Base-by-base conservation (phyloP, 2,888 invertebrate species). In the Ischnura elegans region DNA sequence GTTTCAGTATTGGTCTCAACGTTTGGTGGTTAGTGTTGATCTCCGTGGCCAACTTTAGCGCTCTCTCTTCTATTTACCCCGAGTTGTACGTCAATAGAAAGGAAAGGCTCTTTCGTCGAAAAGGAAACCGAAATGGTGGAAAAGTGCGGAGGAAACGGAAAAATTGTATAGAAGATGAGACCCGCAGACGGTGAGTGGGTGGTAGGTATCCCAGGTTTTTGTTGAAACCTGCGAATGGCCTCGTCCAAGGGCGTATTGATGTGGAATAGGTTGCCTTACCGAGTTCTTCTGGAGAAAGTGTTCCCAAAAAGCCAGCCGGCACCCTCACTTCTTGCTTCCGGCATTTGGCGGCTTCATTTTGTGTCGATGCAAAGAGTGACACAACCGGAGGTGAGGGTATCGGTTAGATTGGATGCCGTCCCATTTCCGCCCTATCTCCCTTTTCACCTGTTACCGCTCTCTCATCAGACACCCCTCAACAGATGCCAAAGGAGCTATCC, bases 291-390 rank as follows among this genome's bases (percentile, higher is more conserved):
- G 43, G 42, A 61, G 36, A 51, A 90, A 45, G 90, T 29, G 43
- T 90, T 90, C 10, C 87, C 42, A 21, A 51, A 19, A 51, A 19
- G 51, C 51, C 51, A 19, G 13, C 51, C 36, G 42, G 42, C 61
- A 42, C 43, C 87, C 47, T 51, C 51, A 19, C 51, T 51, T 51
- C 61, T 42, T 42, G 42, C 90, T 90, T 90, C 90, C 90, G 90
- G 90, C n/a, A 90, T 43, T 61, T 90, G 90, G 90, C 43, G 90
- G 90, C 43, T 90, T 90, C 90, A 55, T 90, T 90, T 90, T 61
- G 66, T 66, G 90, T 61, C 25, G 61, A 29, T 90, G 45, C 90
- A 45, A 90, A 43, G 90, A 45, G 90, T 43, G 61, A 90, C 90
- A 66, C 66, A 42, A 66, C 90, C 29, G 76, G 19, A n/a, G 61